A percentile compares a stretch with the other conserved stretches of the same genome.
Conservation (phyloP, 2,888 invertebrate genomes). For the Troilus luridus region DNA sequence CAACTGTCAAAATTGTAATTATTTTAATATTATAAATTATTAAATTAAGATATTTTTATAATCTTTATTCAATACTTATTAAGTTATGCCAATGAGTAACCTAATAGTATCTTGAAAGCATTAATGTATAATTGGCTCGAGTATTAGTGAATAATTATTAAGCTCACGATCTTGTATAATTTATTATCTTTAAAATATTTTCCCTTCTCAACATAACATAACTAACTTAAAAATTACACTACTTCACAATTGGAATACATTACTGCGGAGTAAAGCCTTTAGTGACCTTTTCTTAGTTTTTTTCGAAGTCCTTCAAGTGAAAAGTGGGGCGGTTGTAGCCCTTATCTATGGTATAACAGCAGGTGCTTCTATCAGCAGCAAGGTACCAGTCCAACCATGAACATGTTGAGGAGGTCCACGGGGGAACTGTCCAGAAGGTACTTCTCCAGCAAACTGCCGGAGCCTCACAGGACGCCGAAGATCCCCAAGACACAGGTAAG, state of each 20-base stretch:
- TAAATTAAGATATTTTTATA: too few species aligned
- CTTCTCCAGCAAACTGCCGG: conserved; percentile 47
- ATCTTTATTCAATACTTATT: too few species aligned
- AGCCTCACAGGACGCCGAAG: conserved; percentile 40
- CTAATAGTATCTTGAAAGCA: too few species aligned
- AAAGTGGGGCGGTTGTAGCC: conserved; percentile 15
- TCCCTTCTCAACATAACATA: too few species aligned
- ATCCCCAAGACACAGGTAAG: conserved; percentile 44
- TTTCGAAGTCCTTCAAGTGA: not conserved
- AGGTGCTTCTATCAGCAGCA: not conserved
- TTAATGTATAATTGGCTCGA: too few species aligned
- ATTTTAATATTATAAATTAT: too few species aligned
- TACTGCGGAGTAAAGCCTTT: not conserved
- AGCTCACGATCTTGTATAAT: not conserved
- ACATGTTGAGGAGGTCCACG: conserved; percentile 31
- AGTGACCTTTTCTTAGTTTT: conserved; percentile 7
- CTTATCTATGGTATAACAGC: not conserved
- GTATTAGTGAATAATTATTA: too few species aligned
- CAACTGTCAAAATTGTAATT: too few species aligned
- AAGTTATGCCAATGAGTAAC: too few species aligned
- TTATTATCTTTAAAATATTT: too few species aligned
- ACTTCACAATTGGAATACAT: not conserved
- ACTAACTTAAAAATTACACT: not conserved
- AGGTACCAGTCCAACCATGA: not conserved
- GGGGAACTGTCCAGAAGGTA: conserved; percentile 13